phyloP scores from a whole-genome alignment of 1,140 invertebrate genomes.

The Sitophilus oryzae region DNA sequence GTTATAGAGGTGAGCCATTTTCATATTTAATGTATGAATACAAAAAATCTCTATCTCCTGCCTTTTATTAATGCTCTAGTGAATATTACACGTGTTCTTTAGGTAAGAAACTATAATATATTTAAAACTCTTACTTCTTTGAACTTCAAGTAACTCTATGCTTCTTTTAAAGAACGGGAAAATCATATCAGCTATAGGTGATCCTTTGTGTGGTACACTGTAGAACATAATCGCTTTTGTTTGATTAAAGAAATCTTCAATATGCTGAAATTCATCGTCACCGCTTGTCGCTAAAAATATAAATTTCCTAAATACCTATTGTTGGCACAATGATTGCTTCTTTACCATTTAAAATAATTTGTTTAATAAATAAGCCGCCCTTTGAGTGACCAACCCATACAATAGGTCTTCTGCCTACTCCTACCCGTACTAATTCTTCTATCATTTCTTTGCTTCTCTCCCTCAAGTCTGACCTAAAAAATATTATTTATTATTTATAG shows the following conservation, averaged over 20 bases:
- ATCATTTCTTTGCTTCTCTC: slow-evolving; percentile 63
- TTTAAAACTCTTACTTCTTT: slow-evolving; percentile 55
- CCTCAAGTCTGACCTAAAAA: slow-evolving; percentile 48
- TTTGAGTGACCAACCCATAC: slow-evolving; percentile 69
- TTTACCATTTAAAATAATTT: slow-evolving; percentile 56
- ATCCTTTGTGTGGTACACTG: slow-evolving; percentile 67
- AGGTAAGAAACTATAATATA: background rate
- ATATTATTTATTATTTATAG: slow-evolving; percentile 1
- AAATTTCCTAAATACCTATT: background rate
- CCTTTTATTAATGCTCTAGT: too few species aligned
- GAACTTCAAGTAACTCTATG: slow-evolving; percentile 57
- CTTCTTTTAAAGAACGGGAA: slow-evolving; percentile 56
- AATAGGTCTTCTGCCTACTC: slow-evolving; percentile 57
- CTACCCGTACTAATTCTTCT: slow-evolving; percentile 50
- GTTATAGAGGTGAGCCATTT: too few species aligned
- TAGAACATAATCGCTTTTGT: slow-evolving; percentile 64
- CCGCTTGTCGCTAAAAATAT: slow-evolving; percentile 39
- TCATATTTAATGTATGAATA: too few species aligned
- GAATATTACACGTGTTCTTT: too few species aligned
- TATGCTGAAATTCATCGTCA: slow-evolving; percentile 1
- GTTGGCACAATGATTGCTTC: background rate
- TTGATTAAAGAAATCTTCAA: slow-evolving; percentile 44
- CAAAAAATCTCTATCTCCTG: too few species aligned
- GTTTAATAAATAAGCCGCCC: slow-evolving; percentile 66
- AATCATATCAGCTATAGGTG: slow-evolving; percentile 60